Evolutionary conservation across 2,888 invertebrate genomes (phyloP).

Genomic region (Sphaerophoria taeniata): DNA sequence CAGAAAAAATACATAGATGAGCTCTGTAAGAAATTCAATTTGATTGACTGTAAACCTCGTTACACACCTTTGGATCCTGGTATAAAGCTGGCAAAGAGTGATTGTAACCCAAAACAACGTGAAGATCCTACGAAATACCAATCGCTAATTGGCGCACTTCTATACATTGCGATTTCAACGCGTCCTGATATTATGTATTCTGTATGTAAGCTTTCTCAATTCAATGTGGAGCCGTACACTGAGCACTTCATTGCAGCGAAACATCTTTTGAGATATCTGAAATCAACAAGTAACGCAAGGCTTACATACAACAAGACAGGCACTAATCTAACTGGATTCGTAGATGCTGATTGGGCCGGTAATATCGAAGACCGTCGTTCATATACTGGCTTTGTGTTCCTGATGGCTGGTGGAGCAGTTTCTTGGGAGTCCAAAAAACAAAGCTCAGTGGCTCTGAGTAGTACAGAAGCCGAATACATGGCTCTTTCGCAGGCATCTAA

Average conservation of each 20-base stretch:
- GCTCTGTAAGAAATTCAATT: background rate
- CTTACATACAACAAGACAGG: conserved; percentile 33
- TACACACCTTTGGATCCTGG: conserved; percentile 9
- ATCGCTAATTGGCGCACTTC: conserved; percentile 1
- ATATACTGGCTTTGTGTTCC: conserved; percentile 45
- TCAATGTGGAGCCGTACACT: too few relatives aligned
- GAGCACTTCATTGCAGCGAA: too few relatives aligned
- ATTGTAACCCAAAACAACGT: background rate
- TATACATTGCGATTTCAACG: background rate
- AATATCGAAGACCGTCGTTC: conserved; percentile 47
- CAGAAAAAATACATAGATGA: conserved; percentile 5
- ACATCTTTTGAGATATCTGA: too few relatives aligned
- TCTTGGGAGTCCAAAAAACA: conserved; percentile 57
- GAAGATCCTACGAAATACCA: background rate
- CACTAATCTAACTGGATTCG: conserved; percentile 26
- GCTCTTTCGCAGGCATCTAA: too few relatives aligned
- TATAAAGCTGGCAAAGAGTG: background rate
- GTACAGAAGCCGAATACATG: conserved; percentile 53
- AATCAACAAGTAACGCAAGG: background rate
- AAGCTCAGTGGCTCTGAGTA: conserved; percentile 48
- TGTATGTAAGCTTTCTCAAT: too few relatives aligned
- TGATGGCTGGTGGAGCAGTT: conserved; percentile 38
- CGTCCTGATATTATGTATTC: background rate
- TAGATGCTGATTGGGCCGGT: conserved; percentile 63
- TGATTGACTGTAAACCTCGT: background rate